phyloP scores from a whole-genome alignment of 2,113 vertebrate genomes.

The Hypanus sabinus region DNA sequence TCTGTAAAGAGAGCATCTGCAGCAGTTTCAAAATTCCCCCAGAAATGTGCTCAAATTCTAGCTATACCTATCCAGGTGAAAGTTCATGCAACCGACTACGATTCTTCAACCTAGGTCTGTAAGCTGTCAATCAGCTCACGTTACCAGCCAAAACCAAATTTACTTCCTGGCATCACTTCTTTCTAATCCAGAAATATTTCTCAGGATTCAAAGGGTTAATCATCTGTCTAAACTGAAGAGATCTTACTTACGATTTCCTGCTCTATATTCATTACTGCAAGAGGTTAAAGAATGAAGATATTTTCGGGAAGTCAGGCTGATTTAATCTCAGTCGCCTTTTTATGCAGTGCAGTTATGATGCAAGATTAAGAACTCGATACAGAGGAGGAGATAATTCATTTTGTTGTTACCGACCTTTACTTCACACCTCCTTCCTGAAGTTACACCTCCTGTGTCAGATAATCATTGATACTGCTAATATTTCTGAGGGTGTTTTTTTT shows the following conservation, averaged over 20 bases:
- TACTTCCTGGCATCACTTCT: neutral
- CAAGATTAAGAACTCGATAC: slow-evolving; percentile 8
- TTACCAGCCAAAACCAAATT: neutral
- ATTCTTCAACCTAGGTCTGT: neutral
- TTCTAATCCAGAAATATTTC: neutral
- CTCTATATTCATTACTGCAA: neutral
- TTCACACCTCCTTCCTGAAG: neutral
- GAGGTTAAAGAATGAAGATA: slow-evolving; percentile 5
- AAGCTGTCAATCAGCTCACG: neutral
- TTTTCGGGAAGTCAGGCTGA: slow-evolving; percentile 1
- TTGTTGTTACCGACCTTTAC: neutral
- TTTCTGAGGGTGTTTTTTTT: neutral
- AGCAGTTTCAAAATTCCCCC: neutral
- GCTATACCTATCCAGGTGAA: neutral
- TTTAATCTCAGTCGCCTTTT: slow-evolving; percentile 23
- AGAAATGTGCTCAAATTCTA: neutral
- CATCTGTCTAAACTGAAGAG: neutral
- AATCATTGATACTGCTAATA: neutral
- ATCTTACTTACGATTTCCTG: neutral
- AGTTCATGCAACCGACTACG: neutral
- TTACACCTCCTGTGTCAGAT: neutral
- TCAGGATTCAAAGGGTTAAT: neutral
- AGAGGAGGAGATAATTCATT: slow-evolving; percentile 6
- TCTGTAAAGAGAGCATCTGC: neutral
- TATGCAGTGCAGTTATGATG: slow-evolving; percentile 18